Evolutionary conservation across 2,113 vertebrate species (phyloP), one percentile per base, ranked within the genome.

Genomic region (Ariopsis seemanni): DNA sequence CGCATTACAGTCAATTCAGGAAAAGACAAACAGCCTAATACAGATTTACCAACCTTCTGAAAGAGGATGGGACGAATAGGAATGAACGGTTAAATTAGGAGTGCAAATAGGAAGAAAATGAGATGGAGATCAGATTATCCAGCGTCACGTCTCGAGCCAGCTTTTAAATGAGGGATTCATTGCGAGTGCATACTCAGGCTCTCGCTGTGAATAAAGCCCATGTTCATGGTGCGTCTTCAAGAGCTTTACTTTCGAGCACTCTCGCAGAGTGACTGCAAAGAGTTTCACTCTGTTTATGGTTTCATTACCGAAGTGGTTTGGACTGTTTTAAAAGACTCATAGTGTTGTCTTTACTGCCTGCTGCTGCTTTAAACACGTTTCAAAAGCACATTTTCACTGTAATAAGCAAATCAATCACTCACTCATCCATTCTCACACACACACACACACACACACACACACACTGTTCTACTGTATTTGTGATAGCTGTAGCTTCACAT

Each of bases 131-230:
- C 93, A 93, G 93, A 95, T 95, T 94, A 95, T 94, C 93, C 93
- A 91, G 90, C 94, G 93, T 96, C 94, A 94, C 91, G 93, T 92
- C 92, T 93, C 91, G 91, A 93, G 93, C 93, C 94, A 95, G 94
- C 93, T 94, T 93, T 95, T 91, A 94, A 94, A 93, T 94, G 92
- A 91, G 91, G 92, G 93, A 94, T 94, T 92, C 91, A 92, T 93
- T 94, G 90, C 91, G 90, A 90, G 88, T 90, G 91, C 91, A 90
- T 88, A 82, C 91, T 91, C 91, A 91, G 91, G 90, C 93, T 93
- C 94, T 94, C 93, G 91, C 93, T 93, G 92, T 92, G 93, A 94
- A 94, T 63, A 94, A 94, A 94, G 91, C 91, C 89, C 89, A 94
- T 95, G 94, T 80, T 95, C 93, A 95, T 93, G 94, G 92, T 93